phyloP scores from a whole-genome alignment of 2,113 vertebrate genomes.

The Theristicus caerulescens region DNA sequence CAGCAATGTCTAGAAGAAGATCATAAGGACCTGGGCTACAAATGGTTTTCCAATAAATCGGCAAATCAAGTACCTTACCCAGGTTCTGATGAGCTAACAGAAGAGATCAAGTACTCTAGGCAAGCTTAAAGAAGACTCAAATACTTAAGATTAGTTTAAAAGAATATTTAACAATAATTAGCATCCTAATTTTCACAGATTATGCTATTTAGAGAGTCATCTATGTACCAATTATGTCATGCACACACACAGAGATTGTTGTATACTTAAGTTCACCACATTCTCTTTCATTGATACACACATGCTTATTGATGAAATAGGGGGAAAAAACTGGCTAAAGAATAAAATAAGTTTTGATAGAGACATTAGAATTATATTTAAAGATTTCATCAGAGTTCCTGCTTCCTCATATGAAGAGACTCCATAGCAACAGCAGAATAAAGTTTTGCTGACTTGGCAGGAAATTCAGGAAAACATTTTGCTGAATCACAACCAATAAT shows the following conservation, averaged over 20 bases:
- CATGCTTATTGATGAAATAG: neutral
- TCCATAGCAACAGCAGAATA: neutral
- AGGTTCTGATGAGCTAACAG: neutral
- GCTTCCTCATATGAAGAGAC: neutral
- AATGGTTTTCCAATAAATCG: neutral
- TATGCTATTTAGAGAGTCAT: neutral
- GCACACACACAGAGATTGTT: neutral
- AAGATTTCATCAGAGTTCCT: neutral
- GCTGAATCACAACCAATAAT: neutral
- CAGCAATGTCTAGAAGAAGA: neutral
- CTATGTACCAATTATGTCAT: neutral
- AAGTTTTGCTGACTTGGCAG: neutral
- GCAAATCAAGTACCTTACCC: neutral
- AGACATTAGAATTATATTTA: neutral
- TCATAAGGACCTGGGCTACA: neutral
- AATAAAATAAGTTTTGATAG: neutral
- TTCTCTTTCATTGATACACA: neutral
- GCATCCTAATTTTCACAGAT: neutral
- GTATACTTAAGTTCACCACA: neutral
- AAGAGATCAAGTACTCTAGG: neutral
- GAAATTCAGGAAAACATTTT: slow-evolving; percentile 1
- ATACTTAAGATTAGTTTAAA: neutral
- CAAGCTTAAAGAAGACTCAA: neutral
- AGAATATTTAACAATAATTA: neutral
- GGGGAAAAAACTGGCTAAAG: neutral